Evolutionary conservation across 2,797 vertebrate species (phyloP), one percentile per base, ranked within the genome.

Genomic region (Poecilia wingei): DNA sequence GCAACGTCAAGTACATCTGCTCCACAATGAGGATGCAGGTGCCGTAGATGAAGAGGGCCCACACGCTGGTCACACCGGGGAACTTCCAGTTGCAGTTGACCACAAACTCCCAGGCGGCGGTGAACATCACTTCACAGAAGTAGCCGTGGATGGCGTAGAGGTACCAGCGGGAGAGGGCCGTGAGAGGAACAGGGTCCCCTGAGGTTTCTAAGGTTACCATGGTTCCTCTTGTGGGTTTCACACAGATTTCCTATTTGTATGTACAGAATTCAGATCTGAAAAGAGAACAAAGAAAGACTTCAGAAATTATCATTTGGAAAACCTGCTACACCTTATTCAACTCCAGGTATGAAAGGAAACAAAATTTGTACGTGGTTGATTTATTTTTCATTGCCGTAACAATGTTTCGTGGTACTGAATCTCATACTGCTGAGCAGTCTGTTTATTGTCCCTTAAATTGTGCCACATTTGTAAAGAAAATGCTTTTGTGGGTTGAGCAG

Each of bases 91-190:
- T 98, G 90, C 96, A 96, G 94, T 98, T 96, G 81, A 98, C 97
- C 81, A 97, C 97, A 51, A 99, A 99, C 81, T 99, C 98, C 98
- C 98, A 99, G 86, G 98, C 97, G 0, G 98, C 98, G 0, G 98
- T 99, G 95, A 99, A 99, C 98, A 99, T 99, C 90, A 99, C 98
- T 94, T 99, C 98, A 61, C 98, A 99, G 95, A 99, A 98, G 93
- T 99, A 99, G 87, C 98, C 98, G 0, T 99, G 98, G 94, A 99
- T 99, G 92, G 98, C 98, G 0, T 99, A 99, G 72, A 99, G 96
- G 94, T 99, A 99, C 98, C 98, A 99, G 80, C 98, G 98, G 2
- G 97, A 99, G 84, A 98, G 96, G 0, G 96, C 94, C 0, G 97
- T 97, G 89, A 99, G 96, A 49, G 98, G 98, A 80, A 97, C 96